A percentile compares a stretch with the other conserved stretches of the same genome.
Evolutionary conservation across 2,113 vertebrate species (phyloP).

Genomic region (Hippopotamus amphibius): DNA sequence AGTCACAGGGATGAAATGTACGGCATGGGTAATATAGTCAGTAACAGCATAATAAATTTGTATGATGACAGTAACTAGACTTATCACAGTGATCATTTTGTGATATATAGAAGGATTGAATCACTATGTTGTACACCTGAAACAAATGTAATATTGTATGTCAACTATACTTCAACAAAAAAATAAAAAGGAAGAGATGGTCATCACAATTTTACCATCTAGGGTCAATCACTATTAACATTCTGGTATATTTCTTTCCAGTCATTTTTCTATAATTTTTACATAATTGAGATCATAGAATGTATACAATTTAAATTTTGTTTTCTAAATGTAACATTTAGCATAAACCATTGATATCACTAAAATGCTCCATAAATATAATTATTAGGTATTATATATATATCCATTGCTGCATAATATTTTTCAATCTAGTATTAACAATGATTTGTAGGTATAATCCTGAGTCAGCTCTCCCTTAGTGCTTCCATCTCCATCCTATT

Average conservation of each 20-base stretch:
- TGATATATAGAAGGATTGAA: not conserved
- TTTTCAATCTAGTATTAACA: not conserved
- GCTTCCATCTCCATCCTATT: not conserved
- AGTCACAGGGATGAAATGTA: not conserved
- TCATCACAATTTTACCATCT: not conserved
- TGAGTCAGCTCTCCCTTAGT: not conserved
- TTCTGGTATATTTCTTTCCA: slow-evolving; percentile 25
- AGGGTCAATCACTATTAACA: not conserved
- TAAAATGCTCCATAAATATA: not conserved
- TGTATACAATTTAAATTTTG: slow-evolving; percentile 4
- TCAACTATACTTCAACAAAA: not conserved
- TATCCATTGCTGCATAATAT: not conserved
- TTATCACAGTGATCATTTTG: not conserved
- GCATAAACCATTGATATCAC: slow-evolving; percentile 1
- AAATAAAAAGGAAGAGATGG: not conserved
- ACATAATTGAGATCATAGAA: not conserved
- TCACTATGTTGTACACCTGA: not conserved
- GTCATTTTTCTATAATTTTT: slow-evolving; percentile 38
- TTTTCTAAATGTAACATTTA: slow-evolving; percentile 54
- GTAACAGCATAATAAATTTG: not conserved
- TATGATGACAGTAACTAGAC: not conserved
- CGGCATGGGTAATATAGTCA: not conserved
- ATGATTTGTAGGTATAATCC: not conserved
- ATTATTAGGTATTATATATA: not conserved
- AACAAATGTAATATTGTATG: not conserved